Evolutionary conservation across 2,113 vertebrate genomes (phyloP).

Genomic region (Hiodon alosoides): DNA sequence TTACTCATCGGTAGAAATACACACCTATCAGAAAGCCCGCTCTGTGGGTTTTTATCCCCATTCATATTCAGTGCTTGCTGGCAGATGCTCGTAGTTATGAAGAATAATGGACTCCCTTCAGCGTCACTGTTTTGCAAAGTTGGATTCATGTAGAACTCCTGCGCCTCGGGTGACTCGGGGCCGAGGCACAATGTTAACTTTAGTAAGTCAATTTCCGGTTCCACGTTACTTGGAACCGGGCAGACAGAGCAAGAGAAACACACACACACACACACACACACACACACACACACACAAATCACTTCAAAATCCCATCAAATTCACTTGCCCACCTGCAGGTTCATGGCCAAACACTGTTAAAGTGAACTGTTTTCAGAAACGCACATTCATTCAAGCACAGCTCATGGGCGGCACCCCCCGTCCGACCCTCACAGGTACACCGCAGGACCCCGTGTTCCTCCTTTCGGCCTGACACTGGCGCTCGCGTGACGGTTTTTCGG

Average conservation of each 20-base stretch:
- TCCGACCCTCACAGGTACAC: constrained; percentile 29
- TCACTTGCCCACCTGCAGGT: constrained; percentile 4
- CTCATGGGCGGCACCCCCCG: neutral
- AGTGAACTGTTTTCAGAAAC: constrained; percentile 31
- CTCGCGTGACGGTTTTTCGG: constrained; percentile 21
- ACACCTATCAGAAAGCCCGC: neutral
- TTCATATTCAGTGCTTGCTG: neutral
- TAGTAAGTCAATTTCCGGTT: neutral
- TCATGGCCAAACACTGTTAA: constrained; percentile 23
- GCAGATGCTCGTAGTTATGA: neutral
- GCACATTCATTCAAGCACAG: constrained; percentile 24
- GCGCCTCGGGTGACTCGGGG: neutral
- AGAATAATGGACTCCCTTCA: neutral
- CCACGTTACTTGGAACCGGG: neutral
- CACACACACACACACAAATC: too few species aligned
- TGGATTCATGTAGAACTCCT: too few species aligned
- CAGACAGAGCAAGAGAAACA: constrained; percentile 8
- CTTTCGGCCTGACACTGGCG: constrained; percentile 5
- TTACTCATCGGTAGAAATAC: neutral
- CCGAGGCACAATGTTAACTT: neutral
- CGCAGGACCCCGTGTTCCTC: constrained; percentile 27
- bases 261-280: neutral
- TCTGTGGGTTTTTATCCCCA: neutral
- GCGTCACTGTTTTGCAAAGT: too few species aligned
- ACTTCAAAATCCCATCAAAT: neutral